Base-by-base conservation (phyloP, 2,113 vertebrate genomes). In the Lepus timidus region DNA sequence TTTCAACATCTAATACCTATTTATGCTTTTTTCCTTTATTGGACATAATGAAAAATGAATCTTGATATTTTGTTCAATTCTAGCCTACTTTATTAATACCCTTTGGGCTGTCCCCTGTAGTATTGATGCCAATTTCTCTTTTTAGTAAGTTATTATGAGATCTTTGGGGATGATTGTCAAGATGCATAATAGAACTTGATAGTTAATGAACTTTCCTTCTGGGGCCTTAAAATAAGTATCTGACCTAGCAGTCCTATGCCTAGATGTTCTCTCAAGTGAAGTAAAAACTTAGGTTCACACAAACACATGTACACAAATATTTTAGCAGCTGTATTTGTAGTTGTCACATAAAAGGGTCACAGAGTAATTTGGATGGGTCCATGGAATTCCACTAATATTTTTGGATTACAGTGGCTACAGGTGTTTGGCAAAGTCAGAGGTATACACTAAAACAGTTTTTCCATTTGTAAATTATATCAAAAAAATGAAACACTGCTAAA, bases 131-230 rank as follows among this genome's bases (percentile, higher is more conserved):
- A n/a, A 3, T 95, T 96, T 91, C 5, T 2, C 44, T 84, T 92
- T 97, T 91, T 95, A 96, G 88, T n/a, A 22, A 75, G n/a, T 90
- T 88, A 75, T 96, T 90, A 74, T 22, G 1, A 93, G 64, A 95
- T 36, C 91, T 93, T 79, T 58, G 78, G 78, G 39, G 64, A 90
- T 70, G 25, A 90, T 55, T 96, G 62, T 96, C 81, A 97, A 81
- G 84, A 55, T 79, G 79, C 90, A 78, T 95, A 68, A 74, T 85
- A 67, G 90, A 88, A 61, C 9, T 85, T 82, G 74, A 82, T 68
- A 88, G 91, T 61, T 44, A 17, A 49, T 33, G 90, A 82, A 85
- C 67, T 39, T 51, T 25, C 92, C 76, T 95, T 65, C 79, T 85
- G 39, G 52, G 33, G 16, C 12, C 95, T 84, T 90, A 70, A 44